Percentiles rank a stretch among this genome's conserved stretches.
phyloP scores from a whole-genome alignment of 2,113 vertebrate genomes.

The Regulus satrapa region DNA sequence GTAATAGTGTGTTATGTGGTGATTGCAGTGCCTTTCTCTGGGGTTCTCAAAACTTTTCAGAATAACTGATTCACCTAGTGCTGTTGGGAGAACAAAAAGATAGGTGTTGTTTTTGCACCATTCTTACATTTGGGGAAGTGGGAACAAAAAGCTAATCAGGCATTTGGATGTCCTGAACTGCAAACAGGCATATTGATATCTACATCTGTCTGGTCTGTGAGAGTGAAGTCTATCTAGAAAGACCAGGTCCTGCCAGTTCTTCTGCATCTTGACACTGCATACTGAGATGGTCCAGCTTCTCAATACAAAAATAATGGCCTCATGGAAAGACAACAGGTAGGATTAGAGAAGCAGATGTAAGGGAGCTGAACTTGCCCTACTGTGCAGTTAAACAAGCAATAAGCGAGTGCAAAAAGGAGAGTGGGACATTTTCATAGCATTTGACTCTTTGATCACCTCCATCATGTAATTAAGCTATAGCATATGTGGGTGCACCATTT shows the following conservation, averaged over 20 bases:
- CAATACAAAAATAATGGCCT: background rate
- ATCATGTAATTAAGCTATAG: background rate
- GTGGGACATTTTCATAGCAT: background rate
- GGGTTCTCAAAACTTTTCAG: background rate
- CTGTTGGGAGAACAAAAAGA: background rate
- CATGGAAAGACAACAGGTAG: background rate
- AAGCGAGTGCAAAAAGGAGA: background rate
- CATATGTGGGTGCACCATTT: background rate
- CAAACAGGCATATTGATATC: background rate
- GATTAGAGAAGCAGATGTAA: background rate
- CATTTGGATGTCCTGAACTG: background rate
- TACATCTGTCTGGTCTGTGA: background rate
- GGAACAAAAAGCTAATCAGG: background rate
- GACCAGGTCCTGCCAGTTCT: background rate
- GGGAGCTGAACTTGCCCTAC: background rate
- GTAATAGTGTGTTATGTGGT: background rate
- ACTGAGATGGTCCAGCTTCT: background rate
- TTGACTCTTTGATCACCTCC: background rate
- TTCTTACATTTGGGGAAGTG: background rate
- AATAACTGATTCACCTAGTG: background rate
- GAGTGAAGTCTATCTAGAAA: background rate
- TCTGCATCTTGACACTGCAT: background rate
- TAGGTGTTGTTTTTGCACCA: background rate
- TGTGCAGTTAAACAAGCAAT: background rate
- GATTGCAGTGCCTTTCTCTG: background rate